Conservation (phyloP, 2,113 vertebrate species). For the Axis porcinus region DNA sequence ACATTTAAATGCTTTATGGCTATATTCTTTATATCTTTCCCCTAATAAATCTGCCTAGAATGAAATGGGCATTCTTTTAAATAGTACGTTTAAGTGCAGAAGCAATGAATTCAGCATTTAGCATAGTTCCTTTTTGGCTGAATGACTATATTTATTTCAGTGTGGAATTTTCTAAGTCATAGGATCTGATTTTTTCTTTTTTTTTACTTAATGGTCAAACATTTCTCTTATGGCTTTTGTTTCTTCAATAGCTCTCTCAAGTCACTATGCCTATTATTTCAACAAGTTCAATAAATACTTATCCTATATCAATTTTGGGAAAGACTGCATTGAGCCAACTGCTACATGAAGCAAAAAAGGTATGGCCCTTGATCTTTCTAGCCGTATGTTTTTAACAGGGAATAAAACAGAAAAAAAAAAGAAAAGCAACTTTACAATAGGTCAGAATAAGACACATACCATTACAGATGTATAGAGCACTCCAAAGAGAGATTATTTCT, state of each 20-base stretch:
- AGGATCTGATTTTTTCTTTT: background rate
- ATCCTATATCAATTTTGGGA: background rate
- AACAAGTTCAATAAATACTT: slow-evolving; percentile 22
- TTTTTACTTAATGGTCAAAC: background rate
- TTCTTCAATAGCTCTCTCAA: background rate
- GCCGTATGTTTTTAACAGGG: background rate
- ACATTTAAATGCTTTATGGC: slow-evolving; percentile 44
- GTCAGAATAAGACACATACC: background rate
- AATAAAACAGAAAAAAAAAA: background rate
- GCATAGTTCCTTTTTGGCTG: background rate
- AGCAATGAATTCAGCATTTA: slow-evolving; percentile 30
- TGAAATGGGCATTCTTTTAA: slow-evolving; percentile 33
- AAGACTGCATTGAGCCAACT: background rate
- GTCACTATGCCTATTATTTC: background rate
- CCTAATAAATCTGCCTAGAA: slow-evolving; percentile 47
- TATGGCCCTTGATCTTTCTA: background rate
- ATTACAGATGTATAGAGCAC: background rate
- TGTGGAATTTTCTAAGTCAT: slow-evolving; percentile 53
- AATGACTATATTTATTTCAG: slow-evolving; percentile 59
- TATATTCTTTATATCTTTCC: slow-evolving; percentile 16
- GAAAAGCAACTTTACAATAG: background rate
- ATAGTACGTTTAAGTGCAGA: background rate
- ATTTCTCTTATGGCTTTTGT: slow-evolving; percentile 13
- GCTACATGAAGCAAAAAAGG: background rate
- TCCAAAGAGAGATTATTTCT: background rate